These are phyloP conservation scores for Crematogaster levior DNA, from an alignment of 2,888 invertebrate genomes.

Conservation along the genomic window DNA sequence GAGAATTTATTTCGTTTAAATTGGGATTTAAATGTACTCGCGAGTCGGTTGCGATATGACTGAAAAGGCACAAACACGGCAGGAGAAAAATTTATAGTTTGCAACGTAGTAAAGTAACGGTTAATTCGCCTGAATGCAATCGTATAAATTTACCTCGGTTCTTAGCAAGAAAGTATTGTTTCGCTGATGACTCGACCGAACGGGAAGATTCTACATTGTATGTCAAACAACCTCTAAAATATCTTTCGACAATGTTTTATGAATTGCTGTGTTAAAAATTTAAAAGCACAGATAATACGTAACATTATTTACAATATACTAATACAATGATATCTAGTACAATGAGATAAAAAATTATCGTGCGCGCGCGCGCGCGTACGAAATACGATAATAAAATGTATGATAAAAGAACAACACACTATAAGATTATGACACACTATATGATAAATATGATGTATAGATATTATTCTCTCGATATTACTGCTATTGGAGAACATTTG, in stretches of 20 bases:
- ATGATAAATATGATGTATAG: background rate
- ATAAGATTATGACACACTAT: background rate
- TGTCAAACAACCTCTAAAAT: background rate
- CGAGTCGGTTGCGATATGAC: too few species aligned
- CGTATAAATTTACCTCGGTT: slow-evolving; percentile 15
- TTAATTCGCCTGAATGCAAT: slow-evolving; percentile 35
- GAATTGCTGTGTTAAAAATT: background rate
- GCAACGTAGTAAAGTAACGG: slow-evolving; percentile 29
- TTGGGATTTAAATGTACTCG: background rate
- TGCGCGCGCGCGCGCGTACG: too few species aligned
- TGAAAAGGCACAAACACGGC: background rate
- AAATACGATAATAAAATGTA: background rate
- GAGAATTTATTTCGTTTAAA: background rate
- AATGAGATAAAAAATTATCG: background rate
- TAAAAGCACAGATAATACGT: too few species aligned
- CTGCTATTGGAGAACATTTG: background rate
- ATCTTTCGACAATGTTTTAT: background rate
- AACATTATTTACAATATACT: background rate
- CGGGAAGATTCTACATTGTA: background rate
- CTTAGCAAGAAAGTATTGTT: background rate
- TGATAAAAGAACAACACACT: background rate
- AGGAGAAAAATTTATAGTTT: background rate
- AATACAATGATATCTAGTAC: background rate
- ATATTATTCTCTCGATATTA: too few species aligned
- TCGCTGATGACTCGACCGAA: background rate